A percentile compares a stretch with the other conserved stretches of the same genome.
phyloP scores from a whole-genome alignment of 23 tunicate species.

The Ascidia mentula region DNA sequence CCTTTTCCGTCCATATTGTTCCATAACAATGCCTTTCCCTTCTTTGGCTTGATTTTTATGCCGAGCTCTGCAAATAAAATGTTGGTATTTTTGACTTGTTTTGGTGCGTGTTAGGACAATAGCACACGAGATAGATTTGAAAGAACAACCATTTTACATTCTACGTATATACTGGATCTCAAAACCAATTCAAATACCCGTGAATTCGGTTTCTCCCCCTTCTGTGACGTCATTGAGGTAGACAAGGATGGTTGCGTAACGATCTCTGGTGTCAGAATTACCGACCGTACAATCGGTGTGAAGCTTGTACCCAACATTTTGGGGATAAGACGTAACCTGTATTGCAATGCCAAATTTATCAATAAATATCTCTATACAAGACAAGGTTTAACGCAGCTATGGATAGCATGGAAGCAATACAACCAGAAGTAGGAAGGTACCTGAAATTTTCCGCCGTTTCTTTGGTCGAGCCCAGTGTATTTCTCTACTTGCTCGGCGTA shows the following conservation, averaged over 20 bases:
- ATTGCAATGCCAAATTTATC: background rate
- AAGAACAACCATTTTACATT: background rate
- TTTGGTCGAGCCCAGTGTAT: constrained; percentile 44
- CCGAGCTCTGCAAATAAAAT: constrained; percentile 47
- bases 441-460: constrained; percentile 90
- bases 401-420: background rate
- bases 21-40: constrained; percentile 72
- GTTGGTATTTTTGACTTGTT: background rate
- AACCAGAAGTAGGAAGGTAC: constrained; percentile 15
- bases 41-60: constrained; percentile 50
- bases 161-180: background rate
- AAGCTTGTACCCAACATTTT: constrained; percentile 80
- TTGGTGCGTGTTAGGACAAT: background rate
- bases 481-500: constrained; percentile 37
- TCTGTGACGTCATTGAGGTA: constrained; percentile 65
- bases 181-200: constrained; percentile 32
- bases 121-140: background rate
- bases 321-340: constrained; percentile 74
- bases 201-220: constrained; percentile 80
- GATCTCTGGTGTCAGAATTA: constrained; percentile 59
- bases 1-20: constrained; percentile 72
- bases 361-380: background rate
- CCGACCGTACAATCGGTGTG: constrained; percentile 71
- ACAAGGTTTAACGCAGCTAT: background rate
- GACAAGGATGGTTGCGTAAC: constrained; percentile 75